Evolutionary conservation across 1,140 invertebrate species (phyloP).

Genomic region (Cydia fagiglandana): DNA sequence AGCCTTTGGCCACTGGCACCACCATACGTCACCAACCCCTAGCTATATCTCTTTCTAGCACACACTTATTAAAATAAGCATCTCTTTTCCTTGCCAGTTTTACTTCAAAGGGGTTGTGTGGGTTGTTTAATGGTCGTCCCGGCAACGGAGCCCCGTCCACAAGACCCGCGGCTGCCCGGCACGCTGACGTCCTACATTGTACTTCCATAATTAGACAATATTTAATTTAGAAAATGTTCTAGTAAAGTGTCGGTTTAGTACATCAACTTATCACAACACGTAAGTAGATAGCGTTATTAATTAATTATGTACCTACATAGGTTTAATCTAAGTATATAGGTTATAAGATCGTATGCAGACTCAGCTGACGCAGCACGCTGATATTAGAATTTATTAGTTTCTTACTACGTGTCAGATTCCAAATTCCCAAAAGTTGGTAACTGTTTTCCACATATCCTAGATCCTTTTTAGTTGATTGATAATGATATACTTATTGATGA

Average conservation of each 20-base stretch:
- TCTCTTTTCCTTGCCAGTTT: conserved; percentile 57
- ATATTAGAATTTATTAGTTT: conserved; percentile 7
- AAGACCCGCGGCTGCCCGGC: conserved; percentile 49
- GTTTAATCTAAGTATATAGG: not conserved
- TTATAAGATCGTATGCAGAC: not conserved
- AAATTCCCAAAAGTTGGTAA: not conserved
- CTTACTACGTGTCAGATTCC: conserved; percentile 12
- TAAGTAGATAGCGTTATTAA: not conserved
- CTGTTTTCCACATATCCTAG: too few relatives aligned
- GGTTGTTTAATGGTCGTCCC: conserved; percentile 72
- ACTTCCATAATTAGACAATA: conserved; percentile 52
- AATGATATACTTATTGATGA: too few relatives aligned
- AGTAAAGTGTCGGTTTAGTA: conserved; percentile 37
- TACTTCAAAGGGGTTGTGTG: conserved; percentile 57
- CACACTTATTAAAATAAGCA: conserved; percentile 42
- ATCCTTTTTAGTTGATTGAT: too few relatives aligned
- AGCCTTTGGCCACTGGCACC: conserved; percentile 50
- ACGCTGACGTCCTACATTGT: conserved; percentile 51
- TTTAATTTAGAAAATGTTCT: conserved; percentile 38
- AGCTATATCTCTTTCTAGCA: conserved; percentile 50
- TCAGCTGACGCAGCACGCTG: conserved; percentile 24
- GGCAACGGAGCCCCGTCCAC: conserved; percentile 72
- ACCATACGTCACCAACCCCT: conserved; percentile 59
- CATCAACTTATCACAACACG: conserved; percentile 7
- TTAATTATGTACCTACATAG: not conserved